phyloP scores from a whole-genome alignment of 1,140 invertebrate genomes.

The Riptortus pedestris region DNA sequence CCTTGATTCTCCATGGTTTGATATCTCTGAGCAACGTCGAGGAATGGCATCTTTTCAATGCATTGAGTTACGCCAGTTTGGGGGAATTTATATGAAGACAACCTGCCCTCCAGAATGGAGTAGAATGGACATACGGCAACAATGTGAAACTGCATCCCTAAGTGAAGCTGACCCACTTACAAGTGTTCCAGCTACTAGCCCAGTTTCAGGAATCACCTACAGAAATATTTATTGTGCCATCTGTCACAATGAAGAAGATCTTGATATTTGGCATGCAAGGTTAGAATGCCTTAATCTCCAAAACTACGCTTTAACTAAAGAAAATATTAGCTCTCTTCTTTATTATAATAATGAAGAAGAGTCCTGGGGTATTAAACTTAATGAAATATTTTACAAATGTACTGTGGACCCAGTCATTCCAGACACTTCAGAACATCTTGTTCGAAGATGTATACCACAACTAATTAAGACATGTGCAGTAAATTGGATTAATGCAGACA shows the following conservation, averaged over 20 bases:
- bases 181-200: conserved; percentile 40
- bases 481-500: conserved; percentile 36
- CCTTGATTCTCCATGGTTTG: conserved; percentile 38
- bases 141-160: conserved; percentile 28
- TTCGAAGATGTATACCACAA: conserved; percentile 33
- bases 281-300: conserved; percentile 37
- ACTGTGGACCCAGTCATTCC: conserved; percentile 33
- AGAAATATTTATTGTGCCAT: conserved; percentile 46
- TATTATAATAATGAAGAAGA: conserved; percentile 18
- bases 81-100: conserved; percentile 41
- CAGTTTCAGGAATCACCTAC: conserved; percentile 41
- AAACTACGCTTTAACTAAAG: conserved; percentile 23
- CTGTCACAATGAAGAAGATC: conserved; percentile 40
- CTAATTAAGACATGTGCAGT: conserved; percentile 34
- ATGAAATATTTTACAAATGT: conserved; percentile 28
- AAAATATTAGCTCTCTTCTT: conserved; percentile 24
- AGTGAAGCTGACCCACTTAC: conserved; percentile 39
- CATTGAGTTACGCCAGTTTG: conserved; percentile 37
- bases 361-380: conserved; percentile 27
- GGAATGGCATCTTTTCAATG: conserved; percentile 36
- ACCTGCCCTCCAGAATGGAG: conserved; percentile 39
- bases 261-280: conserved; percentile 39
- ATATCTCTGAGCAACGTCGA: conserved; percentile 33
- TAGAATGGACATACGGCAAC: conserved; percentile 31
- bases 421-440: conserved; percentile 22